Evolutionary conservation across 2,888 invertebrate species (phyloP).

Genomic region (Leptodirus hochenwartii): DNA sequence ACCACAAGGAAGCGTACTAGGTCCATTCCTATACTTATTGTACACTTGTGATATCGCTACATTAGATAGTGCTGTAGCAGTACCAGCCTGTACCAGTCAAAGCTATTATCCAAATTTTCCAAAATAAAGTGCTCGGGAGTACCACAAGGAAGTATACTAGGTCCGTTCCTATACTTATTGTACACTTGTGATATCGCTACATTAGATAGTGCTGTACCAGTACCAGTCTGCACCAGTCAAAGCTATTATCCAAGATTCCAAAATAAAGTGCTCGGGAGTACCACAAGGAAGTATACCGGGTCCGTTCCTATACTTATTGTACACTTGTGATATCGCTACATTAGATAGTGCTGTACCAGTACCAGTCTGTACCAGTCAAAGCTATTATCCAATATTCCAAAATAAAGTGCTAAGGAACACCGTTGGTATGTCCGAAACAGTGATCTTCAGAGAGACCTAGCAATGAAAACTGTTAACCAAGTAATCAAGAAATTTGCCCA

Average conservation of each 20-base stretch:
- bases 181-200: slow-evolving; percentile 12
- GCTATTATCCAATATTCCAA: slow-evolving; percentile 8
- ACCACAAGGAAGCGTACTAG: slow-evolving; percentile 9
- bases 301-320: slow-evolving; percentile 6
- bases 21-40: slow-evolving; percentile 6
- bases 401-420: slow-evolving; percentile 11
- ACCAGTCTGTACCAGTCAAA: slow-evolving; percentile 8
- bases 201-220: slow-evolving; percentile 5
- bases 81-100: slow-evolving; percentile 8
- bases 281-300: slow-evolving; percentile 9
- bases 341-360: slow-evolving; percentile 10
- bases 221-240: no score
- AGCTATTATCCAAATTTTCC: no score
- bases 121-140: no score
- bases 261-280: no score
- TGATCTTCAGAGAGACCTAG: slow-evolving; percentile 10
- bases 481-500: slow-evolving; percentile 3
- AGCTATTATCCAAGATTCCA: no score
- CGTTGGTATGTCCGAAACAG: slow-evolving; percentile 10
- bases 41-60: slow-evolving; percentile 6
- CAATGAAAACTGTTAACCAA: not conserved
- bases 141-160: slow-evolving; percentile 10
- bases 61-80: slow-evolving; percentile 10
- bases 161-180: slow-evolving; percentile 9
- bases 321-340: slow-evolving; percentile 5